Evolutionary conservation across 2,113 vertebrate species (phyloP).

Genomic region (Echinops telfairi): DNA sequence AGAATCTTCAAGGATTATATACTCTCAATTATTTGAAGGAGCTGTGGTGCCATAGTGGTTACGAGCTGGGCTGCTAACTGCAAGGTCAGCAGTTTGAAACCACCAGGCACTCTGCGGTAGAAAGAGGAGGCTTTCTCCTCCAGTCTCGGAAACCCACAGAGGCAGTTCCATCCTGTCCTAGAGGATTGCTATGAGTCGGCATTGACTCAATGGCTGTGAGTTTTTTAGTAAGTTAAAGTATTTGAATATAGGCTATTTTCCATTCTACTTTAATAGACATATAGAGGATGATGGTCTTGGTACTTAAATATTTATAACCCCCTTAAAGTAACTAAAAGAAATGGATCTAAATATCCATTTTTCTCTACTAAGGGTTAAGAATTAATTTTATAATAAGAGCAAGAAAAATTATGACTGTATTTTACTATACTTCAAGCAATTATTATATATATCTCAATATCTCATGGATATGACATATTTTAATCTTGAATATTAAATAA

Average conservation of each 20-base stretch:
- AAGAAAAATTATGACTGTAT: not conserved
- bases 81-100: no score
- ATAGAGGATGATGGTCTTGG: not conserved
- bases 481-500: constrained; percentile 40
- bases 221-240: not conserved
- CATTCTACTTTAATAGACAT: not conserved
- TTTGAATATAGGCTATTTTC: not conserved
- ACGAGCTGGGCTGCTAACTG: no score
- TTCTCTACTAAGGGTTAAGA: not conserved
- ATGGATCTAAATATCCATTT: not conserved
- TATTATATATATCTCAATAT: not conserved
- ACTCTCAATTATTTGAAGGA: no score
- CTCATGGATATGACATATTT: not conserved
- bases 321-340: constrained; percentile 23
- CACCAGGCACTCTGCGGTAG: not conserved
- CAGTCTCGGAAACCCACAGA: no score
- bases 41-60: no score
- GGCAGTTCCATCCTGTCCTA: no score
- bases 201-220: no score
- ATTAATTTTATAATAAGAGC: constrained; percentile 49
- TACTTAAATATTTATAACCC: constrained; percentile 1
- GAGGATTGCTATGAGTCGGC: no score
- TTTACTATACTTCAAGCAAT: constrained; percentile 16
- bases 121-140: not conserved
- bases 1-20: no score